Evolutionary conservation across 2,888 invertebrate species (phyloP), one percentile per base, ranked within the genome.

Genomic region (Idaea biselata): DNA sequence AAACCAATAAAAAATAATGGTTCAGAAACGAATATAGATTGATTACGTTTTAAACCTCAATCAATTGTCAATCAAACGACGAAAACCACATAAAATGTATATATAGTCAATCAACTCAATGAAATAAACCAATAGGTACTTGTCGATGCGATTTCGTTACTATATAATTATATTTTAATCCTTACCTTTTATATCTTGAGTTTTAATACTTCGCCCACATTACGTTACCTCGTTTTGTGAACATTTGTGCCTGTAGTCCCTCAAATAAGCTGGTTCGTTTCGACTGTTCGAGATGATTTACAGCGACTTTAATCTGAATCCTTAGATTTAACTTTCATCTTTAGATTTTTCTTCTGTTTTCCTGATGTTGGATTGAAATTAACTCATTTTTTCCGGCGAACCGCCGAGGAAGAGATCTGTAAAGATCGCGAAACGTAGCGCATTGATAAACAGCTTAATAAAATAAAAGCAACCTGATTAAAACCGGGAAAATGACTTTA

Each of bases 1-100:
- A 11, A 44, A 44, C 44, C 11, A 8, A 44, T 44, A 44, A 44
- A 44, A 44, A 44, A 14, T 44, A 44, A 44, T 44, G 44, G 44
- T 44, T 44, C 44, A 44, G 44, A 44, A 44, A 44, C 44, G 7
- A 44, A 44, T 44, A 44, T 44, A 44, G 44, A 44, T 44, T 44
- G 44, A 44, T 44, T 44, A 11, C 44, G 44, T 44, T 44, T 44
- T 44, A 44, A 44, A 44, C 44, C 44, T 44, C 44, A 44, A 60
- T 62, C 59, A 56, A 58, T 65, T 59, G 55, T 55, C 56, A 14
- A 64, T 59, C 25, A 18, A 55, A 57, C 6, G 58, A 55, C 11
- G 53, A 25, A 59, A 44, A 11, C 44, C 44, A 14, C 44, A 44
- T 44, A 44, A 44, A 44, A 44, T 32, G 32, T 32, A 32, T n/a